Conservation (phyloP, 2,113 vertebrate genomes). For the Microcebus murinus region DNA sequence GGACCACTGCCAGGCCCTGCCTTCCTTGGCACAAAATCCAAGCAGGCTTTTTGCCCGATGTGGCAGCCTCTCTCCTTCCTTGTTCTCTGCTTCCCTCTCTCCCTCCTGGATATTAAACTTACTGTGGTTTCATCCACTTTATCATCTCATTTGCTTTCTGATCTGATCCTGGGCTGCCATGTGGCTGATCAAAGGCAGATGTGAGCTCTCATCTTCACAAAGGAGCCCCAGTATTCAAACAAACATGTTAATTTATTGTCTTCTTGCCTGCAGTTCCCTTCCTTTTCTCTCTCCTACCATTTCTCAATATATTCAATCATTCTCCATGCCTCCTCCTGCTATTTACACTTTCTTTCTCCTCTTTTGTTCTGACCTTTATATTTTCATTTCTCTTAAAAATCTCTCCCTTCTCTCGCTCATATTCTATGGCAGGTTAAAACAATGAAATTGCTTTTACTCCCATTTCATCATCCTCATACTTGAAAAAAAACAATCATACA, state of each 20-base stretch:
- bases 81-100: conserved; percentile 2
- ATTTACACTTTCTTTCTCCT: not conserved
- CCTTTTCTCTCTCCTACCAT: not conserved
- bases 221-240: not conserved
- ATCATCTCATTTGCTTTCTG: conserved; percentile 86
- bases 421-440: conserved; percentile 19
- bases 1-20: not conserved
- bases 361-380: not conserved
- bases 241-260: conserved; percentile 33
- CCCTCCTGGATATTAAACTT: conserved; percentile 49
- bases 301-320: not conserved
- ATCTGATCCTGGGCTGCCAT: conserved; percentile 80
- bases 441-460: not conserved
- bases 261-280: not conserved
- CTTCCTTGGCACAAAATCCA: not conserved
- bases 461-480: not conserved
- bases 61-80: conserved; percentile 31
- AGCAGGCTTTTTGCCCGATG: not conserved
- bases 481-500: not conserved
- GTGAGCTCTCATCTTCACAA: conserved; percentile 46
- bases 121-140: conserved; percentile 74
- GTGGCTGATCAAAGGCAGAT: conserved; percentile 84
- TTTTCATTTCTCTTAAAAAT: conserved; percentile 2
- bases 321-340: fast-evolving
- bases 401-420: not conserved